Evolutionary conservation across 2,113 vertebrate genomes (phyloP), one percentile per base, ranked within the genome.

Genomic region (Gobio gobio): DNA sequence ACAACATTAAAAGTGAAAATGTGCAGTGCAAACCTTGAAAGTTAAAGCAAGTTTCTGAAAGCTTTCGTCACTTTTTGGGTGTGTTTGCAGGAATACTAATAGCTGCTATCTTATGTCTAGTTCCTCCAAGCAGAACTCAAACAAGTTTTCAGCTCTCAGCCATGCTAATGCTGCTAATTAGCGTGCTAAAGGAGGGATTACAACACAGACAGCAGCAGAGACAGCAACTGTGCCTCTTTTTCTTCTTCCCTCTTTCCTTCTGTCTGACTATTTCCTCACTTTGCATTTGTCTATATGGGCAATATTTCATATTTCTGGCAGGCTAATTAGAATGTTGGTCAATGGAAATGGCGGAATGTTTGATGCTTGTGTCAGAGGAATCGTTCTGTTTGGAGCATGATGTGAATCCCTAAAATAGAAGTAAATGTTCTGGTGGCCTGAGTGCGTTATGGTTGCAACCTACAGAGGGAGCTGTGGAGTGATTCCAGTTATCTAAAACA

Each of bases 241-340:
- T 47, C 56, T 14, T 75, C 61, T 81, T 43, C 66, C 78, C 81
- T 72, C 86, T 81, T 82, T 76, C 45, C 90, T 91, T 92, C 89
- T 82, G 14, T 18, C 22, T 58, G 87, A 88, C 92, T 90, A 10
- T 78, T 40, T 43, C 76, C 13, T 40, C 74, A 4, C 49, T 54
- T 56, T 36, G 74, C 49, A 47, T 16, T 40, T 47, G 70, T 74
- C 16, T 54, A 18, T 33, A 76, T 10, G 47, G 49, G 3, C 3
- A 4, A 33, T 76, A 54, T 54, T 54, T 76, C 49, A 54, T 20
- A 54, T 43, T 87, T 87, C 82, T 83, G 79, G 76, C 9, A 24
- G 83, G 88, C 87, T 86, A 85, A 89, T 93, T 91, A 90, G 87
- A 88, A 78, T 72, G 83, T 91, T 92, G 91, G 90, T 91, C 88